Percentiles rank a stretch among this genome's conserved stretches.
Conservation (phyloP, 2,888 invertebrate genomes). For the Cosmia pyralina region DNA sequence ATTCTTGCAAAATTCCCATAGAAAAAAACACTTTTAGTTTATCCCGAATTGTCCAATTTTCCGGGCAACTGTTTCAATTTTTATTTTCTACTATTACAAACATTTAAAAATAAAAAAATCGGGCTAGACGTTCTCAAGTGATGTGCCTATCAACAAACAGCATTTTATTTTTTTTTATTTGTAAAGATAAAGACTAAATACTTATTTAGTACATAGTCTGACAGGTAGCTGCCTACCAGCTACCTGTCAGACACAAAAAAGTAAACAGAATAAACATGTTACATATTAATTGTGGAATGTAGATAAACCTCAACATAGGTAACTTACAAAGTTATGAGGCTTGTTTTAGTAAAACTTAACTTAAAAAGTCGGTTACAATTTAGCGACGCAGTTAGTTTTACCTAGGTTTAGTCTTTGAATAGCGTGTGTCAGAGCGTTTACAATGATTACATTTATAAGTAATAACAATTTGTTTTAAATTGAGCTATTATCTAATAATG, state of each 20-base stretch:
- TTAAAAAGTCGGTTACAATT: not conserved
- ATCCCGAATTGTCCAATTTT: no score
- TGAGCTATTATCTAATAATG: not conserved
- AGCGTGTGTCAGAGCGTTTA: not conserved
- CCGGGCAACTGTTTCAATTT: no score
- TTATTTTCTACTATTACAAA: no score
- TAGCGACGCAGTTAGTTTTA: not conserved
- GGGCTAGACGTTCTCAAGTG: no score
- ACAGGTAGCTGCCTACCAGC: no score
- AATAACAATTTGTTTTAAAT: constrained; percentile 5
- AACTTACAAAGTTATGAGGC: no score
- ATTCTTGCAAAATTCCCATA: no score
- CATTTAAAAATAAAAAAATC: no score
- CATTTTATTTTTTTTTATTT: no score
- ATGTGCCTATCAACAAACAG: no score
- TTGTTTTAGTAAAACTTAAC: not conserved
- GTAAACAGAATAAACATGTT: not conserved
- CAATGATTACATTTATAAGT: constrained; percentile 23
- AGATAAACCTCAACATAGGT: not conserved
- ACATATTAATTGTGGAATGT: not conserved
- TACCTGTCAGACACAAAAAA: not conserved
- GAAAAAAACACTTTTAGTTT: no score
- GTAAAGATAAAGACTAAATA: not conserved
- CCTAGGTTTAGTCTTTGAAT: not conserved
- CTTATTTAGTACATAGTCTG: no score